Base-by-base conservation (phyloP, 2,113 vertebrate genomes). In the Rhagologus leucostigma region DNA sequence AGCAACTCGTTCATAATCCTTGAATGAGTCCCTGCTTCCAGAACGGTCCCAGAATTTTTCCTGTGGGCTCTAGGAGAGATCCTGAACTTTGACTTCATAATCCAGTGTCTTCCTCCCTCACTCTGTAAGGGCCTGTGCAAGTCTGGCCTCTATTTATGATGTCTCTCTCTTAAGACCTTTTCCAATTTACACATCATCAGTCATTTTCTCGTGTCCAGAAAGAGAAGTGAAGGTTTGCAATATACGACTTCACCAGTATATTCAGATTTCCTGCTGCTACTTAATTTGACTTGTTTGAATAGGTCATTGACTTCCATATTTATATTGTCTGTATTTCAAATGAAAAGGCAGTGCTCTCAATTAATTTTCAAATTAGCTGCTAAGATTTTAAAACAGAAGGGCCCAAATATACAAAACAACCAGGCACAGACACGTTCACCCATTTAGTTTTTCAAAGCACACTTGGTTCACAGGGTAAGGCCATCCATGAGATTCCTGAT, bases 401-500 rank as follows among this genome's bases (percentile, higher is more conserved):
- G 16, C 18, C 24, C 56, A 57, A 65, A 53, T 4, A n/a, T 0
- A 55, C 26, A 33, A n/a, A 62, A 57, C 9, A 74, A 30, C 11
- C 26, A 47, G 49, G 30, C 59, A 81, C 2, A 2, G 29, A 78
- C 33, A 32, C 0, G 0, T 47, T 50, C 32, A 49, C 30, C 10
- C 32, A 21, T 33, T 49, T 10, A 13, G 17, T 33, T 79, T 35
- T 53, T 37, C 60, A 67, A 7, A 1, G 1, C 12, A 56, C 5
- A 0, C 24, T 41, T 74, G 35, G 15, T 65, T 68, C 69, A 44
- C 57, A 14, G 42, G 7, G 10, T 44, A 50, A 77, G 37, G 29
- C n/a, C 62, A 29, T 6, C 74, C 12, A 11, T 22, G 12, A 59
- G 35, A 67, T 49, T 37, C 10, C 24, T 3, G 1, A 33, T 80